Evolutionary conservation across 1,140 invertebrate genomes (phyloP).

Genomic region (Limonius californicus): DNA sequence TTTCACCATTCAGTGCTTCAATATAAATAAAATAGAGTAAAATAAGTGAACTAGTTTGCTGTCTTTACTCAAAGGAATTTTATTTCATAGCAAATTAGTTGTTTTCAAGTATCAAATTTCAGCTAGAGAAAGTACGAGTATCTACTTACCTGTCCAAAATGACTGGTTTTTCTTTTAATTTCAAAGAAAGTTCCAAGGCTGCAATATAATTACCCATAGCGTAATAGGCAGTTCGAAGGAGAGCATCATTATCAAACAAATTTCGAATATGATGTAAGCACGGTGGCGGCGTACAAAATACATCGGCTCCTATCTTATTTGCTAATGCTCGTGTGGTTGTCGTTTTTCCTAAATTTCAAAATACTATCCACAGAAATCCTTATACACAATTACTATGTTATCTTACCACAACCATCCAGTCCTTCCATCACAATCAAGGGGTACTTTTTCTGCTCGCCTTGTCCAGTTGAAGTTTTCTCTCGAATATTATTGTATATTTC

Average conservation of each 20-base stretch:
- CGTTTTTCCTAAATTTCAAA: conserved; percentile 41
- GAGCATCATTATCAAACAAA: conserved; percentile 36
- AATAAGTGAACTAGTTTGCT: no score
- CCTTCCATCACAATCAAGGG: conserved; percentile 28
- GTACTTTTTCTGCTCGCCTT: background rate
- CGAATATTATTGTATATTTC: no score
- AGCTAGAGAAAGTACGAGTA: no score
- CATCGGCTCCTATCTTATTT: conserved; percentile 27
- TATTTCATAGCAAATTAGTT: no score
- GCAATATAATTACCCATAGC: conserved; percentile 45
- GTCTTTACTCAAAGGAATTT: no score
- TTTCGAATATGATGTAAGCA: conserved; percentile 29
- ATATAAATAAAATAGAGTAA: no score
- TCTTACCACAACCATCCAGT: conserved; percentile 44
- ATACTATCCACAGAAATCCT: no score
- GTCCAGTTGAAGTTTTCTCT: background rate
- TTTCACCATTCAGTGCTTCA: no score
- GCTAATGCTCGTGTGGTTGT: conserved; percentile 31
- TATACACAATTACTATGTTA: no score
- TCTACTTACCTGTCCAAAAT: conserved; percentile 36
- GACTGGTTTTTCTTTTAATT: conserved; percentile 35
- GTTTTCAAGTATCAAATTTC: no score
- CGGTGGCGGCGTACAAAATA: conserved; percentile 37
- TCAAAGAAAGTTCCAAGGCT: conserved; percentile 32
- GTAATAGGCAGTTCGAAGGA: conserved; percentile 38